Conservation (phyloP, 2,113 vertebrate species). For the Corythaixoides concolor region DNA sequence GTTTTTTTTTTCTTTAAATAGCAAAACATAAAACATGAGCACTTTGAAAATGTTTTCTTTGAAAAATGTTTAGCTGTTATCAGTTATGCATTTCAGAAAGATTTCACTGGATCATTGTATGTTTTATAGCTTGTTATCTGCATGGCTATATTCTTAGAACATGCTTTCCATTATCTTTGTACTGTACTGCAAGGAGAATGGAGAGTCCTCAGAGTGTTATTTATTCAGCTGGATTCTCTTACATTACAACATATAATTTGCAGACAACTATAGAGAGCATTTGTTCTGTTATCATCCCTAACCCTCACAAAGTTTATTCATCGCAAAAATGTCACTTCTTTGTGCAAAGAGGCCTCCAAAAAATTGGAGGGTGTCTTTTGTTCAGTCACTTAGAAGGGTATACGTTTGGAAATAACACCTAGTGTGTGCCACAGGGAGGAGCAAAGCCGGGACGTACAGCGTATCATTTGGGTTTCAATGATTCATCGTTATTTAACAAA, state of each 20-base stretch:
- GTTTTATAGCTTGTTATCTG: slow-evolving; percentile 65
- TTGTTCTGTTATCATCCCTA: slow-evolving; percentile 6
- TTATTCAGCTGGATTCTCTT: slow-evolving; percentile 52
- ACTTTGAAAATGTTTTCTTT: slow-evolving; percentile 44
- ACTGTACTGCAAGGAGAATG: neutral
- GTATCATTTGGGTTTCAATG: neutral
- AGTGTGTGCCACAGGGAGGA: neutral
- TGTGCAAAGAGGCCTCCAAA: neutral
- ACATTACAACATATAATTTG: neutral
- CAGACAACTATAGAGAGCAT: neutral
- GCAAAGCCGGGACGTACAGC: neutral
- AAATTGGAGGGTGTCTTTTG: neutral
- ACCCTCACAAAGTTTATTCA: slow-evolving; percentile 1
- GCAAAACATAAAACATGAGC: slow-evolving; percentile 27
- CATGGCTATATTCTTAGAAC: slow-evolving; percentile 51
- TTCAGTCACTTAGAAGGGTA: neutral
- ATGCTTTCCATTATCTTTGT: slow-evolving; percentile 55
- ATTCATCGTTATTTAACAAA: neutral
- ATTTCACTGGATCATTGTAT: slow-evolving; percentile 46
- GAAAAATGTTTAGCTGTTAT: slow-evolving; percentile 70
- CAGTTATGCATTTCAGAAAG: slow-evolving; percentile 60
- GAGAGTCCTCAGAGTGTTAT: slow-evolving; percentile 44
- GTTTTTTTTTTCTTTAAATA: neutral
- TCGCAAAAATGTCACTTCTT: neutral
- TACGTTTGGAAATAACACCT: neutral